phyloP scores from a whole-genome alignment of 2,888 invertebrate species.

The Icerya purchasi region DNA sequence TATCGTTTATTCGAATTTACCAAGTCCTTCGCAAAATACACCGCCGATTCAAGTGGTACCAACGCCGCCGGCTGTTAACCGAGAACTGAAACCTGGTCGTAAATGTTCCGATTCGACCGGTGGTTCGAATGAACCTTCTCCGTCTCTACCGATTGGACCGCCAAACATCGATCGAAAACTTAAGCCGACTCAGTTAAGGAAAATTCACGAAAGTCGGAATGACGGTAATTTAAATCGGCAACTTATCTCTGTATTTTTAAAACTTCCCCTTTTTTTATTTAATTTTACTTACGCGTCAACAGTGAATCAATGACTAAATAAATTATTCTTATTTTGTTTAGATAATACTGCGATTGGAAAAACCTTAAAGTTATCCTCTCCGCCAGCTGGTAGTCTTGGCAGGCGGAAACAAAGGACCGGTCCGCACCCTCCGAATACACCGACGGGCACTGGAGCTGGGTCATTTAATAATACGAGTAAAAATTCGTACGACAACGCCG shows the following conservation, averaged over 20 bases:
- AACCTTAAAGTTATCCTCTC: conserved; percentile 25
- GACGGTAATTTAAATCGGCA: background rate
- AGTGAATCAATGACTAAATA: too few relatives aligned
- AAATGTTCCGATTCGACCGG: conserved; percentile 29
- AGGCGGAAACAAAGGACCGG: conserved; percentile 28
- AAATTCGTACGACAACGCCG: background rate
- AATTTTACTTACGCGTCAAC: too few relatives aligned
- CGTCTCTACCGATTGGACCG: conserved; percentile 19
- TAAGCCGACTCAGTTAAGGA: conserved; percentile 22
- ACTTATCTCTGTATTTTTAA: background rate
- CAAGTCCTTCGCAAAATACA: conserved; percentile 27
- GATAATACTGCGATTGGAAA: too few relatives aligned
- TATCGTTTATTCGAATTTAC: conserved; percentile 35
- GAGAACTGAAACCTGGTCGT: conserved; percentile 53
- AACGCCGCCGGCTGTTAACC: conserved; percentile 52
- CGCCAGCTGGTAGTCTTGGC: conserved; percentile 21
- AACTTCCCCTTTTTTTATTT: background rate
- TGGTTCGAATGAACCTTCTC: conserved; percentile 28
- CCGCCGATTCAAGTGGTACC: conserved; percentile 17
- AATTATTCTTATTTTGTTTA: too few relatives aligned
- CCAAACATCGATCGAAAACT: conserved; percentile 25
- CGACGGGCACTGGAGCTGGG: conserved; percentile 21
- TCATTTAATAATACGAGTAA: background rate
- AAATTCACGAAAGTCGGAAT: conserved; percentile 5
- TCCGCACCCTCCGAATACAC: conserved; percentile 31